Percentiles rank a stretch among this genome's conserved stretches.
Evolutionary conservation across 2,113 vertebrate species (phyloP).

Genomic region (Natator depressus): DNA sequence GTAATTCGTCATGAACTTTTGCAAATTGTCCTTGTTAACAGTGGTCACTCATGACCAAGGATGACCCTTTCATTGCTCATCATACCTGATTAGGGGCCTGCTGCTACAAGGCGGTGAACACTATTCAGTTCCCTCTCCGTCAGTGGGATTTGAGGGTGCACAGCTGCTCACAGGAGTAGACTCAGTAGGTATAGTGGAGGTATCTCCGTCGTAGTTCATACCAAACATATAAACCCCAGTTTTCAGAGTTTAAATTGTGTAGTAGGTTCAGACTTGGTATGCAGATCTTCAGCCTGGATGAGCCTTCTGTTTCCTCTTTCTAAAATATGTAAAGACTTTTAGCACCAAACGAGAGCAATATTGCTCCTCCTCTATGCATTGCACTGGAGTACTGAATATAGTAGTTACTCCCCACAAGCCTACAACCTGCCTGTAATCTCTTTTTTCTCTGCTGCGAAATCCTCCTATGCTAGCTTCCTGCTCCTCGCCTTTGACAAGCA

Average conservation of each 20-base stretch:
- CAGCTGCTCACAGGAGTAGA: slow-evolving; percentile 2
- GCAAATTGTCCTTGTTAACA: slow-evolving; percentile 23
- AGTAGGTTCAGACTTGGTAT: neutral
- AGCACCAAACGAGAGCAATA: neutral
- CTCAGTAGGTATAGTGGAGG: slow-evolving; percentile 21
- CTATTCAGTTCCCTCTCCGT: neutral
- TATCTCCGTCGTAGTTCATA: slow-evolving; percentile 30
- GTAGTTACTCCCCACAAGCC: neutral
- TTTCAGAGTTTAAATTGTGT: slow-evolving; percentile 11
- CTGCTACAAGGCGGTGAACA: slow-evolving; percentile 37
- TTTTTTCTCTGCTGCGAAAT: neutral
- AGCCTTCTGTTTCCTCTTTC: neutral
- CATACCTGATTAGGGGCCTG: slow-evolving; percentile 38
- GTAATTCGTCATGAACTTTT: slow-evolving; percentile 8
- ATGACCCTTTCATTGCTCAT: slow-evolving; percentile 11
- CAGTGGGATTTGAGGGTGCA: slow-evolving; percentile 37
- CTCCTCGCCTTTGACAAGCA: neutral
- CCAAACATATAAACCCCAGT: slow-evolving; percentile 18
- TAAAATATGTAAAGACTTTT: neutral
- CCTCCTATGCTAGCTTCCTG: neutral
- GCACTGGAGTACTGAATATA: neutral
- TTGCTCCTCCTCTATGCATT: neutral
- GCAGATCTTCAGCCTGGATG: neutral
- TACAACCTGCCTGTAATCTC: neutral
- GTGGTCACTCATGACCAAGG: slow-evolving; percentile 36